These are phyloP conservation scores for Parnassius mnemosyne DNA, from an alignment of 2,888 invertebrate genomes.

Conservation along the genomic window DNA sequence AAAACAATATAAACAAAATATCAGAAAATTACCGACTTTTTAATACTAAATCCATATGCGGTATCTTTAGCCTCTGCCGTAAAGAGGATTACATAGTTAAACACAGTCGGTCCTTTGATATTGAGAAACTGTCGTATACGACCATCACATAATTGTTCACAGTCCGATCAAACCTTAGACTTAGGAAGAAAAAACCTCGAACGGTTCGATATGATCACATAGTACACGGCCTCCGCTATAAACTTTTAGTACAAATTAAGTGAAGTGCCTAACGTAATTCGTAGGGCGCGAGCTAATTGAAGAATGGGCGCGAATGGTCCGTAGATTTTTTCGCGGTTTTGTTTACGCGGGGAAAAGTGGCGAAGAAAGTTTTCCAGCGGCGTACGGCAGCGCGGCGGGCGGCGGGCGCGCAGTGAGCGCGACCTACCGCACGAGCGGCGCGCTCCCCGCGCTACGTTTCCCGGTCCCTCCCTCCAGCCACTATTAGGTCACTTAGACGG, in stretches of 20 bases:
- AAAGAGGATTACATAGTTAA: slow-evolving; percentile 59
- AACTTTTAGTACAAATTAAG: background rate
- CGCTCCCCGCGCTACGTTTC: slow-evolving; percentile 67
- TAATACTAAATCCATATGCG: slow-evolving; percentile 77
- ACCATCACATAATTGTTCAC: slow-evolving; percentile 49
- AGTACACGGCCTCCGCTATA: background rate
- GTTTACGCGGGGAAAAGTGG: slow-evolving; percentile 73
- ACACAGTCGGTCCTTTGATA: slow-evolving; percentile 25
- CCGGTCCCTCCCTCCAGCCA: slow-evolving; percentile 79
- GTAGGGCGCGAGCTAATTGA: slow-evolving; percentile 19
- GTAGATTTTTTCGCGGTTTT: slow-evolving; percentile 56
- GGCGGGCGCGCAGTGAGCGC: slow-evolving; percentile 75
- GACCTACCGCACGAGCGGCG: slow-evolving; percentile 77
- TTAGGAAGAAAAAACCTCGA: background rate
- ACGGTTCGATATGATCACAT: slow-evolving; percentile 1
- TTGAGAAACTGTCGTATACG: background rate
- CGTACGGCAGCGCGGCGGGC: slow-evolving; percentile 39
- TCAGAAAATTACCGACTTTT: slow-evolving; percentile 77
- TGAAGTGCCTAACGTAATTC: background rate
- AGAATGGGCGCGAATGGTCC: slow-evolving; percentile 49
- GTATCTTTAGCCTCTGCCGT: slow-evolving; percentile 57
- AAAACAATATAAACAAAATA: background rate
- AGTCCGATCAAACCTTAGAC: slow-evolving; percentile 1
- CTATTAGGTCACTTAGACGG: slow-evolving; percentile 78
- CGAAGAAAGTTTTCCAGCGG: slow-evolving; percentile 77